Percentiles rank a stretch among this genome's conserved stretches.
Evolutionary conservation across 2,113 vertebrate species (phyloP).

Genomic region (Carassius gibelio): DNA sequence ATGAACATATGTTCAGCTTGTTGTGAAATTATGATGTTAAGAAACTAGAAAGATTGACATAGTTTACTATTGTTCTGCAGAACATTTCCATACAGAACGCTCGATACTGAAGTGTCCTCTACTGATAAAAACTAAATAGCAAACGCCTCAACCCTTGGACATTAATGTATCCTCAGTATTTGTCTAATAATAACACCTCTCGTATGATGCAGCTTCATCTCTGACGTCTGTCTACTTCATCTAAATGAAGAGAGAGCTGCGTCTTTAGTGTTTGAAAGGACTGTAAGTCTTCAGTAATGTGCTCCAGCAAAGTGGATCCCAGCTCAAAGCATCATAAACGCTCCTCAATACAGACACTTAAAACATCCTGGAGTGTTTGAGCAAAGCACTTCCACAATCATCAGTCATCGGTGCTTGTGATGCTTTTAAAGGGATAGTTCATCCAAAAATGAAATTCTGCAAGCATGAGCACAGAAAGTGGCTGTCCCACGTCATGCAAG

Average conservation of each 20-base stretch:
- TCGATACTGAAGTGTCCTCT: neutral
- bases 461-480: no score
- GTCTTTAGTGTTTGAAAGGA: neutral
- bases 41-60: no score
- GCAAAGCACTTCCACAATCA: neutral
- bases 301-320: neutral
- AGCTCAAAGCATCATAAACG: neutral
- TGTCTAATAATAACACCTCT: neutral
- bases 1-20: neutral
- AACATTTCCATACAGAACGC: neutral
- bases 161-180: neutral
- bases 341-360: conserved; percentile 1
- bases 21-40: no score
- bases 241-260: neutral
- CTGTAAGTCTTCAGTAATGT: conserved; percentile 6
- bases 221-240: neutral
- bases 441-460: neutral
- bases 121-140: neutral
- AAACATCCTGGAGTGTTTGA: neutral
- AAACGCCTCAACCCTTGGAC: neutral
- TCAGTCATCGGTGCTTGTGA: neutral
- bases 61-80: neutral
- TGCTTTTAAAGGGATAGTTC: neutral
- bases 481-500: no score
- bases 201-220: neutral